These are phyloP conservation scores for Coenonympha glycerion DNA, from an alignment of 2,888 invertebrate species.

Conservation along the genomic window DNA sequence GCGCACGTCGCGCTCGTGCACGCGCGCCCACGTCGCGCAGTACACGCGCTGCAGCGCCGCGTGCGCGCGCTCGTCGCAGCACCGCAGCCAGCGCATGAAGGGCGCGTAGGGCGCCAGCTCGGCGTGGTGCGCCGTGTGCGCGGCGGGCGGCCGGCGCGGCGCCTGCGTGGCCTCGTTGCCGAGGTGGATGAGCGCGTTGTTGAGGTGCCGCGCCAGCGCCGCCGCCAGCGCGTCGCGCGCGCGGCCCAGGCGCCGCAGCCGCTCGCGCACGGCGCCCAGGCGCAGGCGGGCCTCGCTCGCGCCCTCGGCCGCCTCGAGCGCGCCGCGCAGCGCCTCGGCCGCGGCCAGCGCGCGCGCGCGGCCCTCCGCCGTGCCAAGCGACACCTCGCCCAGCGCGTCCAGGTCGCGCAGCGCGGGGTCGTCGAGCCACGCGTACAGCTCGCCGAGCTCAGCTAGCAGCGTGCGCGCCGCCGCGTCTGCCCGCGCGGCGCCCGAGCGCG, in stretches of 20 bases:
- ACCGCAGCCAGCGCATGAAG: constrained; percentile 92
- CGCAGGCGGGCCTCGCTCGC: constrained; percentile 39
- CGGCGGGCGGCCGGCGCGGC: constrained; percentile 40
- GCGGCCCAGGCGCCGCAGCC: constrained; percentile 49
- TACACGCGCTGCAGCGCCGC: constrained; percentile 70
- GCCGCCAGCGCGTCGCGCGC: constrained; percentile 67
- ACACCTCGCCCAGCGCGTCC: constrained; percentile 49
- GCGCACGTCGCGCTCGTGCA: constrained; percentile 90
- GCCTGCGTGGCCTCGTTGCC: constrained; percentile 77
- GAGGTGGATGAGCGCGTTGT: constrained; percentile 95
- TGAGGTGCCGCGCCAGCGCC: constrained; percentile 90
- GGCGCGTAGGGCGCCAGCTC: constrained; percentile 91
- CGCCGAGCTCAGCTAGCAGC: constrained; percentile 84
- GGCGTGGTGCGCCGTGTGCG: constrained; percentile 80
- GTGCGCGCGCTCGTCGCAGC: constrained; percentile 85
- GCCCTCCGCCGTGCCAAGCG: constrained; percentile 45
- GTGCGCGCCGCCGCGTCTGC: constrained; percentile 87
- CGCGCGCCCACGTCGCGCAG: constrained; percentile 86
- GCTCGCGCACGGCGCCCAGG: constrained; percentile 51
- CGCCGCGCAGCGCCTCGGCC: constrained; percentile 33
- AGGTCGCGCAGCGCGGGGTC: constrained; percentile 50
- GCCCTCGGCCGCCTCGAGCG: constrained; percentile 39
- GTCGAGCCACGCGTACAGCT: constrained; percentile 60
- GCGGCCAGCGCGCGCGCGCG: constrained; percentile 49
- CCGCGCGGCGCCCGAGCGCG: constrained; percentile 72